Evolutionary conservation across 2,888 invertebrate species (phyloP).

Genomic region (Agrilus cyanescens): DNA sequence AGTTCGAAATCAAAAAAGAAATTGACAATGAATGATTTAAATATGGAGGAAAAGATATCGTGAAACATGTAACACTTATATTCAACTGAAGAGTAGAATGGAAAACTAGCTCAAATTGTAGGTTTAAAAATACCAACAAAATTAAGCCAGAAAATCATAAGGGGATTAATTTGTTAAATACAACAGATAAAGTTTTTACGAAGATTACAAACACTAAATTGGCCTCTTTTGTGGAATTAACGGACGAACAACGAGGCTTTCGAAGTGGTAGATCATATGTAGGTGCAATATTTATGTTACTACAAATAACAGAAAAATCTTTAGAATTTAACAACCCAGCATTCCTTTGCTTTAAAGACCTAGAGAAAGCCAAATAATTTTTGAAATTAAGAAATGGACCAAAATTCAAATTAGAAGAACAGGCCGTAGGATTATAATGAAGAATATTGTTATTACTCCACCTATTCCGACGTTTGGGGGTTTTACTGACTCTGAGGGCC

Average conservation of each 20-base stretch:
- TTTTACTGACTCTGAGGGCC: too few relatives aligned
- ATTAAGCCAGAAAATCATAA: constrained; percentile 11
- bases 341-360: too few relatives aligned
- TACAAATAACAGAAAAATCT: constrained; percentile 8
- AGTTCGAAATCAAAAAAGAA: constrained; percentile 3
- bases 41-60: constrained; percentile 2
- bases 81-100: constrained; percentile 2
- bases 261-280: constrained; percentile 5
- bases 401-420: too few relatives aligned
- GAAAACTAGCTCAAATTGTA: constrained; percentile 2
- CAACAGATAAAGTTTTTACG: constrained; percentile 7
- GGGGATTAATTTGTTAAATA: constrained; percentile 11
- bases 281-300: constrained; percentile 8
- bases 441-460: too few relatives aligned
- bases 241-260: constrained; percentile 10
- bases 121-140: background rate
- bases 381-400: too few relatives aligned
- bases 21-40: constrained; percentile 6
- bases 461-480: too few relatives aligned
- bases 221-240: background rate
- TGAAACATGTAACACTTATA: constrained; percentile 4
- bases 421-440: too few relatives aligned
- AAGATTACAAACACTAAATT: constrained; percentile 8
- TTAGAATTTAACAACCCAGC: constrained; percentile 4
- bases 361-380: too few relatives aligned